phyloP scores from a whole-genome alignment of 2,113 vertebrate species.

The Cottus gobio region DNA sequence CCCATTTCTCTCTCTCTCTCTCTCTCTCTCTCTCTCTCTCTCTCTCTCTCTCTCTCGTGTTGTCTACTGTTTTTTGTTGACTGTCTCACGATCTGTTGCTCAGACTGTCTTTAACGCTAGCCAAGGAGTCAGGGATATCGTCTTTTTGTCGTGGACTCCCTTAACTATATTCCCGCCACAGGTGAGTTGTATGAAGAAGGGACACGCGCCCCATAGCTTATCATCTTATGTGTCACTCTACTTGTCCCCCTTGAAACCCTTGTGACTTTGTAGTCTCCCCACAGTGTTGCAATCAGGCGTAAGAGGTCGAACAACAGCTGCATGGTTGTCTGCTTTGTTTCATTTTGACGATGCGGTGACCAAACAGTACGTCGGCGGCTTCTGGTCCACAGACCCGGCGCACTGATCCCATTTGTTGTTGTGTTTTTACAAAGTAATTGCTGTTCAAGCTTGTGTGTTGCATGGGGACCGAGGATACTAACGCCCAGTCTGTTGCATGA shows the following conservation, averaged over 20 bases:
- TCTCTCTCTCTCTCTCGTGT: neutral
- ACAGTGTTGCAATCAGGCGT: slow-evolving; percentile 35
- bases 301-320: slow-evolving; percentile 53
- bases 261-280: slow-evolving; percentile 55
- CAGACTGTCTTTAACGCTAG: slow-evolving; percentile 99
- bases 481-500: slow-evolving; percentile 70
- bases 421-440: neutral
- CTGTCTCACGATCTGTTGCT: slow-evolving; percentile 93
- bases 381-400: slow-evolving; percentile 6
- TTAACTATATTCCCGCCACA: slow-evolving; percentile 91
- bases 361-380: neutral
- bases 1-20: slow-evolving; percentile 26
- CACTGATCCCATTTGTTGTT: slow-evolving; percentile 26
- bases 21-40: neutral
- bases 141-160: slow-evolving; percentile 95
- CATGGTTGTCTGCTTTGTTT: slow-evolving; percentile 71
- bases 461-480: slow-evolving; percentile 63
- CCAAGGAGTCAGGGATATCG: slow-evolving; percentile 97
- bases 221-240: slow-evolving; percentile 58
- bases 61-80: slow-evolving; percentile 89
- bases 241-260: slow-evolving; percentile 57
- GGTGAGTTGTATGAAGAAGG: slow-evolving; percentile 91
- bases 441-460: slow-evolving; percentile 49
- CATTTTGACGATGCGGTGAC: slow-evolving; percentile 8
- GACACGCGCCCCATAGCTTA: slow-evolving; percentile 72